These are phyloP conservation scores for Lepidurus packardi DNA, from an alignment of 1,140 invertebrate species.

Conservation along the genomic window DNA sequence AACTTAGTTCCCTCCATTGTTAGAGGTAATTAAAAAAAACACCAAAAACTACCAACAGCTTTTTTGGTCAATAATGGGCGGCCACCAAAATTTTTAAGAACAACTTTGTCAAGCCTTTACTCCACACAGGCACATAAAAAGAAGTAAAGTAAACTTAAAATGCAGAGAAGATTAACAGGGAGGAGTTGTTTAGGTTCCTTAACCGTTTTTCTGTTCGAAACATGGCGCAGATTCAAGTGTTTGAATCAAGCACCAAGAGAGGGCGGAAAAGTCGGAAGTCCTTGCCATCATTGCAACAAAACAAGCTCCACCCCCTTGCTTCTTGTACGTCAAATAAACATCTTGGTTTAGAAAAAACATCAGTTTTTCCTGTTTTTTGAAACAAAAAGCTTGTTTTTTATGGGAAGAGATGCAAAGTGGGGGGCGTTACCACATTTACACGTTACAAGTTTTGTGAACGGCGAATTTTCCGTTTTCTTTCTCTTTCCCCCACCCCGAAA, in stretches of 20 bases:
- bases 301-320: background rate
- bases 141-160: background rate
- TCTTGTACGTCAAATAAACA: conserved; percentile 22
- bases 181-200: background rate
- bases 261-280: background rate
- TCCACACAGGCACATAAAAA: conserved; percentile 9
- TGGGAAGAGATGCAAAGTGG: conserved; percentile 14
- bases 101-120: conserved; percentile 9
- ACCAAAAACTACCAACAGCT: conserved; percentile 1
- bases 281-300: background rate
- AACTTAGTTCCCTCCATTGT: conserved; percentile 21
- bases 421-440: background rate
- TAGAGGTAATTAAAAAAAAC: background rate
- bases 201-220: background rate
- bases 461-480: background rate
- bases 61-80: conserved; percentile 11
- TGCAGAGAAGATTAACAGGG: background rate
- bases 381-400: background rate
- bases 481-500: background rate
- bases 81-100: conserved; percentile 1
- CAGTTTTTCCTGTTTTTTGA: background rate
- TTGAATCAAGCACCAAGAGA: background rate
- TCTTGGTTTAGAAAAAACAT: conserved; percentile 10
- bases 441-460: background rate
- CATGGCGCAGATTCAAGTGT: background rate